Conservation (phyloP, 1,140 invertebrate species). For the Drosophila serrata region DNA sequence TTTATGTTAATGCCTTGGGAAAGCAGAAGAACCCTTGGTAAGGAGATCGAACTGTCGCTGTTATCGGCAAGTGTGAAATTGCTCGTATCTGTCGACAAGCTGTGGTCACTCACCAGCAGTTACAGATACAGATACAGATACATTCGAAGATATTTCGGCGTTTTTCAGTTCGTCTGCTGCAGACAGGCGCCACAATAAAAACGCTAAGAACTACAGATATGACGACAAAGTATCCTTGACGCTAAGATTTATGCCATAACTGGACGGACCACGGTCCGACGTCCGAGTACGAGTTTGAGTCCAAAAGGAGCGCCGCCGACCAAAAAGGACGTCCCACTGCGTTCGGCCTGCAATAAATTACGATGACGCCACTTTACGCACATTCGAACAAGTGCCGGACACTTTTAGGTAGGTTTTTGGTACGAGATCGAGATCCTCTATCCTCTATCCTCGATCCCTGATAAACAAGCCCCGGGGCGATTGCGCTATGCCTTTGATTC, state of each 20-base stretch:
- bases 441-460: slow-evolving; percentile 35
- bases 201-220: slow-evolving; percentile 76
- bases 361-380: slow-evolving; percentile 83
- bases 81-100: slow-evolving; percentile 85
- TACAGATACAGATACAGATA: slow-evolving; percentile 52
- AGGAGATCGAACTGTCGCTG: slow-evolving; percentile 47
- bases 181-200: slow-evolving; percentile 84
- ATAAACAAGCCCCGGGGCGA: slow-evolving; percentile 64
- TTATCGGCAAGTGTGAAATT: slow-evolving; percentile 82
- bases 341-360: slow-evolving; percentile 78
- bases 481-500: slow-evolving; percentile 72
- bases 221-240: slow-evolving; percentile 83
- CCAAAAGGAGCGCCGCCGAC: slow-evolving; percentile 42
- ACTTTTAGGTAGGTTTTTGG: slow-evolving; percentile 74
- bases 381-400: slow-evolving; percentile 82
- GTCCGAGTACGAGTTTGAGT: neutral
- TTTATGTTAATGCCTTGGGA: slow-evolving; percentile 69
- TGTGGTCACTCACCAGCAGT: slow-evolving; percentile 66
- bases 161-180: slow-evolving; percentile 28
- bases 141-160: slow-evolving; percentile 32
- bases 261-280: slow-evolving; percentile 1
- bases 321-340: no score
- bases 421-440: slow-evolving; percentile 10
- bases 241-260: slow-evolving; percentile 77
- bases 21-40: neutral